A percentile compares a stretch with the other conserved stretches of the same genome.
Evolutionary conservation across 2,797 vertebrate species (phyloP).

Genomic region (Ambastaia sidthimunki): DNA sequence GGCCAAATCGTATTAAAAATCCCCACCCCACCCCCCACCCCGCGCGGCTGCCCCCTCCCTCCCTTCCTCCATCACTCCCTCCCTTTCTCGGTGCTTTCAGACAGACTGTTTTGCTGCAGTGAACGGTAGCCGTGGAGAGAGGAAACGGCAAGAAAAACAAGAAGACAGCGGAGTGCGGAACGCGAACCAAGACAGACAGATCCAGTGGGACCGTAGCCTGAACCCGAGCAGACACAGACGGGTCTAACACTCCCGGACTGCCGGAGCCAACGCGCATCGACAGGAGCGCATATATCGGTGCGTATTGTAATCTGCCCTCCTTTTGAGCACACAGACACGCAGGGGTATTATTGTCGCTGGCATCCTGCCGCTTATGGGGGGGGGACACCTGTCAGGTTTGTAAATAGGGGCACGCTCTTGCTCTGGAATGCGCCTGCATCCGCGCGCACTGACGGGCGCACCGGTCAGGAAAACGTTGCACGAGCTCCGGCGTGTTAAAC

Average conservation of each 20-base stretch:
- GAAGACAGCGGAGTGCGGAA: conserved; percentile 62
- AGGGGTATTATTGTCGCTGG: conserved; percentile 54
- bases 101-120: conserved; percentile 86
- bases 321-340: conserved; percentile 33
- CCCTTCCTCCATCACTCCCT: conserved; percentile 49
- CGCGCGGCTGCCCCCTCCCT: conserved; percentile 37
- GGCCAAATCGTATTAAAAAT: conserved; percentile 83
- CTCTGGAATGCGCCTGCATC: conserved; percentile 74
- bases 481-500: conserved; percentile 34
- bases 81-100: conserved; percentile 71
- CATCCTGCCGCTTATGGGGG: conserved; percentile 52
- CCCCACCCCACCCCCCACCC: conserved; percentile 57
- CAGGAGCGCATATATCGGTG: conserved; percentile 73
- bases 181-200: conserved; percentile 67
- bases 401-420: conserved; percentile 62
- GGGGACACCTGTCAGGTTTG: conserved; percentile 73
- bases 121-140: conserved; percentile 77
- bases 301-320: conserved; percentile 59
- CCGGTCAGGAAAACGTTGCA: conserved; percentile 57
- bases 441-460: conserved; percentile 47
- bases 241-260: conserved; percentile 64
- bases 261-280: conserved; percentile 63
- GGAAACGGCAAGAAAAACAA: conserved; percentile 66
- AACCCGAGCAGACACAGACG: conserved; percentile 62
- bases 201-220: conserved; percentile 53